A percentile compares a stretch with the other conserved stretches of the same genome.
phyloP scores from a whole-genome alignment of 2,888 invertebrate species.

The Chalcis sispes region DNA sequence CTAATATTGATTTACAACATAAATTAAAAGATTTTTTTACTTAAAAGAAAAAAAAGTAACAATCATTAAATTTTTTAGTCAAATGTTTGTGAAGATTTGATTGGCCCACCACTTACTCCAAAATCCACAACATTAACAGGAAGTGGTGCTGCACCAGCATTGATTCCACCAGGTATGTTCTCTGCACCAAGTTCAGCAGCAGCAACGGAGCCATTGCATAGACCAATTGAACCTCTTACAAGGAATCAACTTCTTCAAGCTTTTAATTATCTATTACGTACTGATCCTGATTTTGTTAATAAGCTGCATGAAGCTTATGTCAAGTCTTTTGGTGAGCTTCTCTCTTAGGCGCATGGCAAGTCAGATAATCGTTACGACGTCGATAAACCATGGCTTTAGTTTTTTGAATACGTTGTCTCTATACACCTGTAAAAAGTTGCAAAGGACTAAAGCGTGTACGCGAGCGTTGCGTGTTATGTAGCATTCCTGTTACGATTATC shows the following conservation, averaged over 20 bases:
- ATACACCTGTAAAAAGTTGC: constrained; percentile 37
- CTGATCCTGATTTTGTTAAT: constrained; percentile 91
- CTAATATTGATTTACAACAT: no score
- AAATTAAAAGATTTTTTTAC: background rate
- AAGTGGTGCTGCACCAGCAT: constrained; percentile 78
- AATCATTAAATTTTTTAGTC: no score
- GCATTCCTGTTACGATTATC: constrained; percentile 41
- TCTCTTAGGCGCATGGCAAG: constrained; percentile 72
- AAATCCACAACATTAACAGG: constrained; percentile 53
- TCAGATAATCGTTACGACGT: background rate
- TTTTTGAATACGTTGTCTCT: constrained; percentile 32
- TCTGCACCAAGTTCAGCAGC: constrained; percentile 74
- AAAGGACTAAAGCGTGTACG: constrained; percentile 26
- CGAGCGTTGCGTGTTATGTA: constrained; percentile 35
- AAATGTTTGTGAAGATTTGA: constrained; percentile 48
- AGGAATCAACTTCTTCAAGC: constrained; percentile 93
- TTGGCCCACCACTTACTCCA: constrained; percentile 26
- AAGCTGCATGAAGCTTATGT: constrained; percentile 95
- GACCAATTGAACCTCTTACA: constrained; percentile 85
- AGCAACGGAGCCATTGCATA: constrained; percentile 63
- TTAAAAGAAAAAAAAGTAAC: background rate
- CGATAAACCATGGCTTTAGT: constrained; percentile 41
- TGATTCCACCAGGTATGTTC: constrained; percentile 93
- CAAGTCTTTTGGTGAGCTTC: constrained; percentile 86
- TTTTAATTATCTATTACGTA: constrained; percentile 89